Percentiles rank a stretch among this genome's conserved stretches.
Conservation (phyloP, 2,113 vertebrate species). For the Myrmecobius fasciatus region DNA sequence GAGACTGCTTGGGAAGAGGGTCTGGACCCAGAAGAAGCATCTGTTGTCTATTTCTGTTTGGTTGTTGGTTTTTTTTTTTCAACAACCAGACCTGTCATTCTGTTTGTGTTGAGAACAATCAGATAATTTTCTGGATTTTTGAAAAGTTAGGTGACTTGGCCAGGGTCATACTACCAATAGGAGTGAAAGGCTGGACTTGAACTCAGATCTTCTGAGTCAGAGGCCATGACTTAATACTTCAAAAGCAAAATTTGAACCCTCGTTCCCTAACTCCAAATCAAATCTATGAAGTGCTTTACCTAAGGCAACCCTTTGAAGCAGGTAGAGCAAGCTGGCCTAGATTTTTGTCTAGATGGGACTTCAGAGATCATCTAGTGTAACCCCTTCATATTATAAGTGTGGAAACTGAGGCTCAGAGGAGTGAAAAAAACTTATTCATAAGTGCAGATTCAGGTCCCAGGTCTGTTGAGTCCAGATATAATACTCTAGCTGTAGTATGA, state of each 20-base stretch:
- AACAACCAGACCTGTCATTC: background rate
- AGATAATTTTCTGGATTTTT: background rate
- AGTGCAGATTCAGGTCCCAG: background rate
- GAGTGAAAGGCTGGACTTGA: background rate
- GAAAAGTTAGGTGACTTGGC: background rate
- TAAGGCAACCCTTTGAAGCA: background rate
- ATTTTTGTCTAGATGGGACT: background rate
- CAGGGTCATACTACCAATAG: background rate
- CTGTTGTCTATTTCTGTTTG: background rate
- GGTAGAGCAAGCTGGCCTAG: no score
- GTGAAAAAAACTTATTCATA: background rate
- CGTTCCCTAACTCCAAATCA: background rate
- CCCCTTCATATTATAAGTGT: background rate
- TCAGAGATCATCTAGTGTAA: background rate
- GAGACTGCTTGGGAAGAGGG: background rate
- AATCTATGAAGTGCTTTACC: background rate
- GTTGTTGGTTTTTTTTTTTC: no score
- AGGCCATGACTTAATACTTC: background rate
- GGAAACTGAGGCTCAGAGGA: background rate
- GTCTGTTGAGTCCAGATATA: background rate
- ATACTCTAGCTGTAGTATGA: background rate
- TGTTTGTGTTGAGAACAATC: background rate
- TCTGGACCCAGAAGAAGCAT: background rate
- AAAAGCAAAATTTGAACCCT: background rate
- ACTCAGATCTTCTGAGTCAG: no score